Percentiles rank a stretch among this genome's conserved stretches.
These are phyloP conservation scores for Antennarius maculatus DNA, from an alignment of 2,797 vertebrate species.

Conservation along the genomic window DNA sequence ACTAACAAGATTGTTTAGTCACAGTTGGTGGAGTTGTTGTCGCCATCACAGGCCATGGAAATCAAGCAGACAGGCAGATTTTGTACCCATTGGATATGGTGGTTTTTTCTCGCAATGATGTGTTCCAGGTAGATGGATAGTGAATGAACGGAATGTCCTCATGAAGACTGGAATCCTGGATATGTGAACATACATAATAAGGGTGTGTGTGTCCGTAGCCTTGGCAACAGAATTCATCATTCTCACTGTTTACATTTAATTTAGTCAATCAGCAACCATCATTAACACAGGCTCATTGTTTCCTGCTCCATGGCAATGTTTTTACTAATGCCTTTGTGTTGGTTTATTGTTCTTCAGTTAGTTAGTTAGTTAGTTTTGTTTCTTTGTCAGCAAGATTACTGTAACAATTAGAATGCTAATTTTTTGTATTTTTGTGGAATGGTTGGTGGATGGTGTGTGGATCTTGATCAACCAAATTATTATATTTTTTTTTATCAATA, in stretches of 20 bases:
- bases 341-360: no score
- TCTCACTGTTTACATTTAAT: conserved; percentile 13
- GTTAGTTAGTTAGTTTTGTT: no score
- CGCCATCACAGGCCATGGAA: conserved; percentile 51
- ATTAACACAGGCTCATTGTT: neutral
- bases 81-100: conserved; percentile 28
- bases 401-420: no score
- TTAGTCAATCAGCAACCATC: neutral
- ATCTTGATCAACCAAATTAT: no score
- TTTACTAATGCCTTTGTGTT: no score
- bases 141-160: conserved; percentile 11
- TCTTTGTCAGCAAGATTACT: no score
- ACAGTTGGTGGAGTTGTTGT: conserved; percentile 59
- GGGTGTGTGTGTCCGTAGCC: neutral
- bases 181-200: neutral
- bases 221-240: conserved; percentile 4
- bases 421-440: no score
- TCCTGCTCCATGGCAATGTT: no score
- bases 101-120: conserved; percentile 4
- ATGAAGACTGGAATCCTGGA: conserved; percentile 10
- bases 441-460: no score
- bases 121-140: neutral
- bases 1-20: conserved; percentile 73
- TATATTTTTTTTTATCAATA: no score
- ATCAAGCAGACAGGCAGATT: conserved; percentile 57